A percentile compares a stretch with the other conserved stretches of the same genome.
Evolutionary conservation across 2,888 invertebrate genomes (phyloP).

Genomic region (Dioctria linearis): DNA sequence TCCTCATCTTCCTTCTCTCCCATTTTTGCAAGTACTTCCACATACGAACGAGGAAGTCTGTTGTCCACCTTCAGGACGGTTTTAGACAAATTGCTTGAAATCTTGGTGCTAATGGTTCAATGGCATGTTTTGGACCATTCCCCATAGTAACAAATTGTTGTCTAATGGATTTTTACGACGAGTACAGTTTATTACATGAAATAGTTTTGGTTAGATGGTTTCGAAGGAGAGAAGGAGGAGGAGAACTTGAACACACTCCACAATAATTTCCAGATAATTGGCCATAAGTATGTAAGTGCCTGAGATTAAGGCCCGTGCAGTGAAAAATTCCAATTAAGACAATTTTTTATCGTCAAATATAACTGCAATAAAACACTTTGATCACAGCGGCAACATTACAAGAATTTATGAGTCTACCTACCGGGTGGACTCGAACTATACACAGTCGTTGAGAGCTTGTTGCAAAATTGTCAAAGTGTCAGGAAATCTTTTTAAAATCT

Average conservation of each 20-base stretch:
- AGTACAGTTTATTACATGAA: slow-evolving; percentile 4
- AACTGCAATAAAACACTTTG: slow-evolving; percentile 28
- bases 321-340: slow-evolving; percentile 28
- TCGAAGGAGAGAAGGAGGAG: too few species aligned
- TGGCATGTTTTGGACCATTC: slow-evolving; percentile 35
- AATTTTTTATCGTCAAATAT: slow-evolving; percentile 20
- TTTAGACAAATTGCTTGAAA: slow-evolving; percentile 37
- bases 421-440: not conserved
- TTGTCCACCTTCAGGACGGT: not conserved
- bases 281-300: not conserved
- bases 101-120: slow-evolving; percentile 42
- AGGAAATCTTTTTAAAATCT: not conserved
- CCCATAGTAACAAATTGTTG: slow-evolving; percentile 25
- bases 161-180: slow-evolving; percentile 38
- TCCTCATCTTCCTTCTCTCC: too few species aligned
- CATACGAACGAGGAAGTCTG: not conserved
- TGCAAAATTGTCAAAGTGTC: not conserved
- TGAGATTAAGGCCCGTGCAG: too few species aligned
- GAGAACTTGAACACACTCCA: too few species aligned
- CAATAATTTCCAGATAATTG: not conserved
- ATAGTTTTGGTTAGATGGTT: not conserved
- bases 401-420: not conserved
- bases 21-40: not conserved
- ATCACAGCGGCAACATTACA: not conserved
- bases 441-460: not conserved